A percentile compares a stretch with the other conserved stretches of the same genome.
phyloP scores from a whole-genome alignment of 2,797 vertebrate species.

The Paratrypauchen microcephalus region DNA sequence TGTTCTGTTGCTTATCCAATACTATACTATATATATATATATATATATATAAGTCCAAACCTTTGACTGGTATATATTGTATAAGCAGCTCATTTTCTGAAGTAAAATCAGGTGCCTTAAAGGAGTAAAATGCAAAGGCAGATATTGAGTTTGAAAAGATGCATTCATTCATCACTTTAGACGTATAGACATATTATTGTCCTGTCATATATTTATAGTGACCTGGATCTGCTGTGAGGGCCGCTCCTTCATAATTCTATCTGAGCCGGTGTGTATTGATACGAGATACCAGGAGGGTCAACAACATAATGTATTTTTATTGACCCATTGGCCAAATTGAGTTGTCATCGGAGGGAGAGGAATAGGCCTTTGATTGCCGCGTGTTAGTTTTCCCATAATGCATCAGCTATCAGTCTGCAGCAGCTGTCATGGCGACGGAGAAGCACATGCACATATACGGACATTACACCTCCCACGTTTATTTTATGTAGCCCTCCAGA shows the following conservation, averaged over 20 bases:
- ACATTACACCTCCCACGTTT: not conserved
- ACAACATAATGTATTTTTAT: conserved; percentile 11
- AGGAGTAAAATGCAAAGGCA: not conserved
- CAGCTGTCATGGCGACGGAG: conserved; percentile 38
- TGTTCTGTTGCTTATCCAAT: too few species aligned
- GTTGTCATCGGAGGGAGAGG: conserved; percentile 30
- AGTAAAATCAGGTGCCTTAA: too few species aligned
- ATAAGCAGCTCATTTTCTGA: too few species aligned
- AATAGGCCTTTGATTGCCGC: conserved; percentile 35
- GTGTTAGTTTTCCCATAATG: conserved; percentile 13
- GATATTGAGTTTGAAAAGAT: not conserved
- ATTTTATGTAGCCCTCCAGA: not conserved
- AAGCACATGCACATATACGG: not conserved
- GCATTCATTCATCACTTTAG: not conserved
- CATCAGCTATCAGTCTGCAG: conserved; percentile 39
- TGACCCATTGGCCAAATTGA: conserved; percentile 7
- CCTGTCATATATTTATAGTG: not conserved
- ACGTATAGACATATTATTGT: not conserved
- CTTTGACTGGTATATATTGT: too few species aligned
- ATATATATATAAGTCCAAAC: too few species aligned
- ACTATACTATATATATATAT: too few species aligned
- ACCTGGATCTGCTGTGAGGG: not conserved
- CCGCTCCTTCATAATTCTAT: not conserved
- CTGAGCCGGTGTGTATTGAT: not conserved
- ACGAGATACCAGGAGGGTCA: not conserved